Evolutionary conservation across 2,888 invertebrate species (phyloP).

Genomic region (Cheiracanthium punctorium): DNA sequence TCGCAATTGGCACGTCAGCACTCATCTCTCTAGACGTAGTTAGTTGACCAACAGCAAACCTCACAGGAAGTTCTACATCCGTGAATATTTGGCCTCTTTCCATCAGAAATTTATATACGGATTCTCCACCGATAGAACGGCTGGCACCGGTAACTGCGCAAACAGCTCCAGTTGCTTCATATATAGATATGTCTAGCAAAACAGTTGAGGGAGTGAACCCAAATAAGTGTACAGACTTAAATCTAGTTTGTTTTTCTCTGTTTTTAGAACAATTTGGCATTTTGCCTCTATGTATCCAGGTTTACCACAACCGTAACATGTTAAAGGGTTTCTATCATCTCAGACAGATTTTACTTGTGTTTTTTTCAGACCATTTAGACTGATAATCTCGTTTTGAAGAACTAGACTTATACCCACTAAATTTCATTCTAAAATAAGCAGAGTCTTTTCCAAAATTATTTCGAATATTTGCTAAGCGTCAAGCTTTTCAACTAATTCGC

Average conservation of each 20-base stretch:
- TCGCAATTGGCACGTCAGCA: not conserved
- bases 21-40: not conserved
- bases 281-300: not conserved
- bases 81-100: not conserved
- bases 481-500: not conserved
- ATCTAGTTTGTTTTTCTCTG: too few species aligned
- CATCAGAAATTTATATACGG: not conserved
- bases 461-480: not conserved
- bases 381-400: too few species aligned
- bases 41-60: not conserved
- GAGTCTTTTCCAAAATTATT: not conserved
- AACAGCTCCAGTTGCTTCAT: not conserved
- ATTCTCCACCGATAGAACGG: slow-evolving; percentile 27
- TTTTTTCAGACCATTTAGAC: too few species aligned
- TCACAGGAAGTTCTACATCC: not conserved
- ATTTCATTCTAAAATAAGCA: not conserved
- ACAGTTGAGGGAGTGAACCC: not conserved
- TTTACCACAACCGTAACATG: not conserved
- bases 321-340: too few species aligned
- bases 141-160: slow-evolving; percentile 14
- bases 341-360: too few species aligned
- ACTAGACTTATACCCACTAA: not conserved
- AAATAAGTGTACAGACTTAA: too few species aligned
- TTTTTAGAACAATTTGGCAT: not conserved
- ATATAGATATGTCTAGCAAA: not conserved